Evolutionary conservation across 1,140 invertebrate species (phyloP), one percentile per base, ranked within the genome.

Genomic region (Pectinophora gossypiella): DNA sequence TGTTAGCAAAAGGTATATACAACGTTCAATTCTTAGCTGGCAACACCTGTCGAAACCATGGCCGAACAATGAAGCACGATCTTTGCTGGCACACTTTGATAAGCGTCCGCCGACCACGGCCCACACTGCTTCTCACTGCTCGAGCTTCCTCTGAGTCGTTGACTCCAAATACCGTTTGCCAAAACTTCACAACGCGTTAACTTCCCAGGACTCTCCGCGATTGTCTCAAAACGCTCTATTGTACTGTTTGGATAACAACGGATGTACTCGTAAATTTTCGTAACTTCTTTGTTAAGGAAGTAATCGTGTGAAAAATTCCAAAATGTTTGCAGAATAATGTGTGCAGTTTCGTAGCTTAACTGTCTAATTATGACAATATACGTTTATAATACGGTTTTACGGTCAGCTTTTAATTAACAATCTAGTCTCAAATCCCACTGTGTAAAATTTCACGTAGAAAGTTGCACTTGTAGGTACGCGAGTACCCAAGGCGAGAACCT

Each of bases 261-360:
- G 68, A 74, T 71, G 68, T 70, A 71, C 56, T 67, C 68, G 56
- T 64, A 68, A 64, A 67, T 72, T 82, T 80, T 83, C 72, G 76
- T 81, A 83, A 85, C 68, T 68, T 80, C 75, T 77, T 81, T 85
- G 79, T 76, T 72, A 65, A 76, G 79, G 79, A 85, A 81, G 77
- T 85, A 76, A 75, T 77, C 72, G 76, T 83, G 82, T 69, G 79
- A 85, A 85, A 72, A 62, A 46, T 59, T 60, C 47, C 51, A 51
- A 59, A 60, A 63, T 47, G 56, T 54, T 59, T 59, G 53, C 54
- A 63, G 42, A 62, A 70, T 68, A 63, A 67, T 67, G 57, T 61
- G 53, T 56, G 57, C 59, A 69, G 64, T 70, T 49, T 68, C 61
- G 58, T 6, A 7, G 52, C 47, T 57, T 50, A 57, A 59, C 55